Conservation (phyloP, 2,113 vertebrate genomes). For the Sander lucioperca region DNA sequence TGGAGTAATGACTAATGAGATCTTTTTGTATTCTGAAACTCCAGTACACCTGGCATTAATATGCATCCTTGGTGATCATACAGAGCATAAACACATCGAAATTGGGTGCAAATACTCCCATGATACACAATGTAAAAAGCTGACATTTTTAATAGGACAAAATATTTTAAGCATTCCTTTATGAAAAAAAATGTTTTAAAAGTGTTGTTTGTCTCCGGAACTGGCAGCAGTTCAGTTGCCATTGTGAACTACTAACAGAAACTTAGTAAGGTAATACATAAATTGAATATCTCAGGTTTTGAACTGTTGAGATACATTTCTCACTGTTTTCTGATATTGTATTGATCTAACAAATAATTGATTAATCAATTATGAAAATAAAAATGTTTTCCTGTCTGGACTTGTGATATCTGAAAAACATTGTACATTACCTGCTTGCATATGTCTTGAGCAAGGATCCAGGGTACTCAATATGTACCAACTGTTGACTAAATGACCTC, state of each 20-base stretch:
- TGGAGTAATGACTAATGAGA: slow-evolving; percentile 44
- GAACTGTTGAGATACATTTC: neutral
- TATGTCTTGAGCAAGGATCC: too few relatives aligned
- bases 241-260: neutral
- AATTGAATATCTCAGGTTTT: neutral
- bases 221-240: neutral
- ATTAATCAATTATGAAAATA: neutral
- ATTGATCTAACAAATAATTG: neutral
- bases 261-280: neutral
- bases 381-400: neutral
- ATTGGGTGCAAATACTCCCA: slow-evolving; percentile 12
- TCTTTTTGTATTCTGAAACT: slow-evolving; percentile 26
- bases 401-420: too few relatives aligned
- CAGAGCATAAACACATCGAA: slow-evolving; percentile 1
- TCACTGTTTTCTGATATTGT: neutral
- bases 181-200: neutral
- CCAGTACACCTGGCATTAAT: slow-evolving; percentile 26
- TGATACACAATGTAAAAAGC: neutral
- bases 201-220: neutral
- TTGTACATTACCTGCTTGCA: too few relatives aligned
- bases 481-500: neutral
- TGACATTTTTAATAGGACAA: neutral
- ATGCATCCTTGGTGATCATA: slow-evolving; percentile 33
- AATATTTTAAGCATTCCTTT: neutral
- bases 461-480: neutral